Evolutionary conservation across 1,140 invertebrate species (phyloP).

Genomic region (Neodiprion lecontei): DNA sequence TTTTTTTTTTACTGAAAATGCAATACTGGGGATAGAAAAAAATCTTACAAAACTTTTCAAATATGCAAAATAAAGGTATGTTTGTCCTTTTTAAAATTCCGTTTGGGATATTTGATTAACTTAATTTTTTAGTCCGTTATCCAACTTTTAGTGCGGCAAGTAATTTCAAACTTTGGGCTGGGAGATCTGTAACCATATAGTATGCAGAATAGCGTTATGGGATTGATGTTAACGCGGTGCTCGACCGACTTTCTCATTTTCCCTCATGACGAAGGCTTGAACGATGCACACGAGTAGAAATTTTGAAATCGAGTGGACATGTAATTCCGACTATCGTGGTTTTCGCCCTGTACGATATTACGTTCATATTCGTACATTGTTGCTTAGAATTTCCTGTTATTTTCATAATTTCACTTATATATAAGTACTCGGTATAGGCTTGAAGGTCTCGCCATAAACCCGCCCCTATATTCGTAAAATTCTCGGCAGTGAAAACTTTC

Average conservation of each 20-base stretch:
- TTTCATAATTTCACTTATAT: slow-evolving; percentile 43
- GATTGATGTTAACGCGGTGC: neutral
- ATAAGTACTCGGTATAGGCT: slow-evolving; percentile 34
- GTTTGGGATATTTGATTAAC: too few species aligned
- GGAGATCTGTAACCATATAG: too few species aligned
- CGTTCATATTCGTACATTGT: neutral
- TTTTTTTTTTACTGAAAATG: too few species aligned
- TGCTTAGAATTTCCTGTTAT: slow-evolving; percentile 20
- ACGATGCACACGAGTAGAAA: neutral
- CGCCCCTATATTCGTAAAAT: slow-evolving; percentile 39
- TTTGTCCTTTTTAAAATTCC: too few species aligned
- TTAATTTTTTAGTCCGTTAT: too few species aligned
- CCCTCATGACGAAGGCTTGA: too few species aligned
- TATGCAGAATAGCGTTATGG: neutral
- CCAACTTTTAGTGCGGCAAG: too few species aligned
- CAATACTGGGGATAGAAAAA: too few species aligned
- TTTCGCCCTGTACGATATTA: neutral
- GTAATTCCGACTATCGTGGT: neutral
- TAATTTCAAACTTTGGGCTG: neutral
- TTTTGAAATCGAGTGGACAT: neutral
- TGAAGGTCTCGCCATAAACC: slow-evolving; percentile 33
- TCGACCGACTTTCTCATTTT: neutral
- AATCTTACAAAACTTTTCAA: too few species aligned
- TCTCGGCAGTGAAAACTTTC: slow-evolving; percentile 46
- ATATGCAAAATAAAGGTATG: too few species aligned